Evolutionary conservation across 2,113 vertebrate species (phyloP).

Genomic region (Myocastor coypus): DNA sequence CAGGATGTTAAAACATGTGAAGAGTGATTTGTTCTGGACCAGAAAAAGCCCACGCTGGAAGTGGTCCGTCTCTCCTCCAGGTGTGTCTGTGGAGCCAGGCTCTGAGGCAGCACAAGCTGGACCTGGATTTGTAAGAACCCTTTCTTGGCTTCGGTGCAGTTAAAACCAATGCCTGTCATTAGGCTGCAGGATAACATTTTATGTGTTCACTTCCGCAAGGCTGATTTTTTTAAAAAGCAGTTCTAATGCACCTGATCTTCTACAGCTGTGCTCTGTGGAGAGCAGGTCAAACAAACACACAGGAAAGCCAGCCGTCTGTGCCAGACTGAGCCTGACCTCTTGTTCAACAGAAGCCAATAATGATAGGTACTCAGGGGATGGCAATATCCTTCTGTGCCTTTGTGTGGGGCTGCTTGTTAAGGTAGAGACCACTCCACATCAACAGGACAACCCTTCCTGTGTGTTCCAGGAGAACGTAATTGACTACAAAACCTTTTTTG

Average conservation of each 20-base stretch:
- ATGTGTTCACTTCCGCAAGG: constrained; percentile 9
- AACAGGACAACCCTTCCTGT: constrained; percentile 48
- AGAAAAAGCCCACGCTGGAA: constrained; percentile 42
- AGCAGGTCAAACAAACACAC: neutral
- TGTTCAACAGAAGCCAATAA: constrained; percentile 63
- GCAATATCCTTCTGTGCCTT: constrained; percentile 60
- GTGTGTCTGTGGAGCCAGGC: neutral
- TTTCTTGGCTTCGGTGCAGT: constrained; percentile 46
- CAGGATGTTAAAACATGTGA: constrained; percentile 71
- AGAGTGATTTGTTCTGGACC: constrained; percentile 59
- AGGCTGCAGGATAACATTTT: neutral
- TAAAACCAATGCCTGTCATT: neutral
- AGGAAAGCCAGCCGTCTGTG: neutral
- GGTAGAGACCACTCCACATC: neutral
- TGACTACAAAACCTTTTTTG: constrained; percentile 41
- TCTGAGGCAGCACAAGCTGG: neutral
- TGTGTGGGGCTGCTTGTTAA: constrained; percentile 72
- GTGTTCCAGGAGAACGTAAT: constrained; percentile 54
- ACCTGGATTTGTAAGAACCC: neutral
- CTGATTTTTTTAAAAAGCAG: neutral
- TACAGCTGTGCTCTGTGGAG: neutral
- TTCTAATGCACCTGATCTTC: neutral
- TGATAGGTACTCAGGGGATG: constrained; percentile 13
- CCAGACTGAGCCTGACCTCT: neutral
- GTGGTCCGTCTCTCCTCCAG: constrained; percentile 42